Percentiles rank a stretch among this genome's conserved stretches.
Evolutionary conservation across 2,113 vertebrate genomes (phyloP).

Genomic region (Muntiacus muntjak): DNA sequence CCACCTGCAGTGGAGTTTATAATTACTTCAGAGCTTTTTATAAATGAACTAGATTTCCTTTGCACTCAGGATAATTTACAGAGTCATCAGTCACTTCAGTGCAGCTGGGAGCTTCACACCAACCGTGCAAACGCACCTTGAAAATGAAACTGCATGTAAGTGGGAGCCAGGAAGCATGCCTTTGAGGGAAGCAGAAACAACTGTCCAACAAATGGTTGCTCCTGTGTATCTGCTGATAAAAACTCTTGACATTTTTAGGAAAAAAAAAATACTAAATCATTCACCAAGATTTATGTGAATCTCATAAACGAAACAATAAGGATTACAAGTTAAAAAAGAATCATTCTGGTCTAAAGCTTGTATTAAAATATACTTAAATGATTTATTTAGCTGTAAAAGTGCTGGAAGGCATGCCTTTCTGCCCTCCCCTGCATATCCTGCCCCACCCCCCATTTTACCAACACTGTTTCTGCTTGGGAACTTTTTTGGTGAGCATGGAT

Average conservation of each 20-base stretch:
- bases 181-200: not conserved
- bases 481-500: not conserved
- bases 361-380: not conserved
- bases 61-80: not conserved
- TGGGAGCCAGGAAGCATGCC: not conserved
- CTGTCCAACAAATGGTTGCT: not conserved
- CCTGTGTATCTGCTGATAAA: not conserved
- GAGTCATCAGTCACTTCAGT: not conserved
- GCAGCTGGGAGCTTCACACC: not conserved
- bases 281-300: not conserved
- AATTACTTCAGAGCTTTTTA: not conserved
- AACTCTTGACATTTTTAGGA: not conserved
- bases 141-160: conserved; percentile 8
- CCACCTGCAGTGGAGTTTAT: not conserved
- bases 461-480: not conserved
- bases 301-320: not conserved
- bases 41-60: conserved; percentile 26
- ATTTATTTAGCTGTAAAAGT: not conserved
- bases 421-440: accelerated
- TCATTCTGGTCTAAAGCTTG: not conserved
- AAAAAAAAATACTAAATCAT: not conserved
- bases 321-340: not conserved
- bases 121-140: not conserved
- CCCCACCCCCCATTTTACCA: not conserved
- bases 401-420: not conserved